Conservation (phyloP, 2,888 invertebrate genomes). For the Geotrupes spiniger region DNA sequence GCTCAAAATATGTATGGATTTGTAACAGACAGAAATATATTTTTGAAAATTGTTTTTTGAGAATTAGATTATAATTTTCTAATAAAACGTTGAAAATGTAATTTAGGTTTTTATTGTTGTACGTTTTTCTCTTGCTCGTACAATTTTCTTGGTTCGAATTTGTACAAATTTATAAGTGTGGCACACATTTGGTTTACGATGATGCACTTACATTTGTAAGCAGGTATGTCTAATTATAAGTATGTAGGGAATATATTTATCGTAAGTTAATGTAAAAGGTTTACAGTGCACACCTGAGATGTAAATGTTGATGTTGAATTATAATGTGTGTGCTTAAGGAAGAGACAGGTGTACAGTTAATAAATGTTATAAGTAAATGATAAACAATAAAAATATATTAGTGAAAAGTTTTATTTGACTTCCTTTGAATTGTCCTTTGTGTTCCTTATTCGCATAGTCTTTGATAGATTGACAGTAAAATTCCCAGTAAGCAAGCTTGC, state of each 20-base stretch:
- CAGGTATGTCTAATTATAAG: neutral
- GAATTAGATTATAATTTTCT: constrained; percentile 1
- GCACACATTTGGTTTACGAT: neutral
- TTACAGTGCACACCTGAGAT: constrained; percentile 23
- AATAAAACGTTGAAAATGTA: neutral
- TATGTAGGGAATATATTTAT: neutral
- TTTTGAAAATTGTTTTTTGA: constrained; percentile 1
- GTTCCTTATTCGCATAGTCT: neutral
- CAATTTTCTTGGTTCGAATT: neutral
- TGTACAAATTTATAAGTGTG: constrained; percentile 2
- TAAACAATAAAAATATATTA: neutral
- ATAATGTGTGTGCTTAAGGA: constrained; percentile 24
- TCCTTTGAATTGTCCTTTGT: neutral
- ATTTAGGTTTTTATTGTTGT: neutral
- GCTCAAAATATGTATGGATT: neutral
- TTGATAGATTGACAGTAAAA: too few species aligned
- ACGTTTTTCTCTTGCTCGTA: neutral
- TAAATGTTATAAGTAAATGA: constrained; percentile 14
- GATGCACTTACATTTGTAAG: constrained; percentile 4
- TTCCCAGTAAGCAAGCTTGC: too few species aligned
- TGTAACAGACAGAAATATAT: constrained; percentile 1
- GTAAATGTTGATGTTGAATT: constrained; percentile 25
- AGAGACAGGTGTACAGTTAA: constrained; percentile 8
- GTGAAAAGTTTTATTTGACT: neutral
- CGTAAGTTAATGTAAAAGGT: neutral